Conservation (phyloP, 2,888 invertebrate species). For the Liodrosophila aerea region DNA sequence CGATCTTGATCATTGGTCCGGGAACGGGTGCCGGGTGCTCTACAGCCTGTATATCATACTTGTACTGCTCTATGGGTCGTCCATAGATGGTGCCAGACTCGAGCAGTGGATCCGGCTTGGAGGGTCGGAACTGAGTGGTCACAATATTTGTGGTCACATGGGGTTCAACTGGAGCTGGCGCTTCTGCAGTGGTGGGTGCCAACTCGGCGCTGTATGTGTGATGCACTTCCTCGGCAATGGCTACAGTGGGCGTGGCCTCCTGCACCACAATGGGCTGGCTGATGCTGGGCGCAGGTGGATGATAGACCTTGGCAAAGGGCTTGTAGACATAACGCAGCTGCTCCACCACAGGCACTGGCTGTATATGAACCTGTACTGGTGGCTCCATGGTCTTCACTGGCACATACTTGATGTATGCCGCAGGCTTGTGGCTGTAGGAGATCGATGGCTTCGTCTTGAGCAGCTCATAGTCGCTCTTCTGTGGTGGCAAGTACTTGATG, state of each 20-base stretch:
- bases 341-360: slow-evolving; percentile 75
- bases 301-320: slow-evolving; percentile 42
- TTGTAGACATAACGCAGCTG: slow-evolving; percentile 75
- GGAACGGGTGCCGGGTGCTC: slow-evolving; percentile 18
- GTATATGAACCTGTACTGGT: slow-evolving; percentile 70
- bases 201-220: slow-evolving; percentile 60
- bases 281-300: slow-evolving; percentile 39
- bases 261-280: slow-evolving; percentile 72
- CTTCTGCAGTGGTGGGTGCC: not conserved
- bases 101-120: slow-evolving; percentile 61
- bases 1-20: slow-evolving; percentile 65
- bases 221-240: slow-evolving; percentile 53
- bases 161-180: slow-evolving; percentile 14
- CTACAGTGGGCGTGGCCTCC: slow-evolving; percentile 24
- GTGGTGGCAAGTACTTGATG: slow-evolving; percentile 70
- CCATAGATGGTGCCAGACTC: slow-evolving; percentile 30
- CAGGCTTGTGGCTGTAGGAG: slow-evolving; percentile 38
- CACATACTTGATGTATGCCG: slow-evolving; percentile 39
- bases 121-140: slow-evolving; percentile 64
- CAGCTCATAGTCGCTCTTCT: slow-evolving; percentile 70
- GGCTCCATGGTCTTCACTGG: slow-evolving; percentile 40
- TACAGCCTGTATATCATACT: slow-evolving; percentile 47
- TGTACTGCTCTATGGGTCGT: slow-evolving; percentile 52
- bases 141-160: slow-evolving; percentile 15
- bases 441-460: slow-evolving; percentile 34